Evolutionary conservation across 2,888 invertebrate genomes (phyloP).

Genomic region (Sphaerophoria rueppellii): DNA sequence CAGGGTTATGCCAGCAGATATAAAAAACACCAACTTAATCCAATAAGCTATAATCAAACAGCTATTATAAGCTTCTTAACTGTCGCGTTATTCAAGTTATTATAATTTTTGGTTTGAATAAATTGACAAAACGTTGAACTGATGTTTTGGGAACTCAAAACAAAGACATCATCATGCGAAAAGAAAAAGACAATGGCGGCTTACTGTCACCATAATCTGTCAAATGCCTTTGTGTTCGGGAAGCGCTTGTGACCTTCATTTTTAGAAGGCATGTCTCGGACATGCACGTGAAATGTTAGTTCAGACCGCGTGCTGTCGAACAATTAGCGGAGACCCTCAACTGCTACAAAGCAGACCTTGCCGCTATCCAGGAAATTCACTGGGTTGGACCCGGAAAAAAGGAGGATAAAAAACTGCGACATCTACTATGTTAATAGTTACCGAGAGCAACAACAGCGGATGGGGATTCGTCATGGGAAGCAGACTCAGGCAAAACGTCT

Average conservation of each 20-base stretch:
- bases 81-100: conserved; percentile 5
- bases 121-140: conserved; percentile 19
- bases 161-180: neutral
- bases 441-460: no score
- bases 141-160: neutral
- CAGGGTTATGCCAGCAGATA: neutral
- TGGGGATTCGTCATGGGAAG: no score
- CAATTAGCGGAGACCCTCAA: no score
- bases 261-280: neutral
- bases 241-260: conserved; percentile 9
- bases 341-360: no score
- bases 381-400: no score
- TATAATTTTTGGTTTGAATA: conserved; percentile 4
- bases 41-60: neutral
- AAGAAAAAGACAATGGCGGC: neutral
- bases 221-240: neutral
- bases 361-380: no score
- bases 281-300: no score
- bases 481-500: no score
- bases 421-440: no score
- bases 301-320: no score
- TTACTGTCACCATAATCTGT: conserved; percentile 6
- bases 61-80: conserved; percentile 17
- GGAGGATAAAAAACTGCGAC: no score
- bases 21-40: neutral